Base-by-base conservation (phyloP, 2,888 invertebrate species). In the Escarpia spicata region DNA sequence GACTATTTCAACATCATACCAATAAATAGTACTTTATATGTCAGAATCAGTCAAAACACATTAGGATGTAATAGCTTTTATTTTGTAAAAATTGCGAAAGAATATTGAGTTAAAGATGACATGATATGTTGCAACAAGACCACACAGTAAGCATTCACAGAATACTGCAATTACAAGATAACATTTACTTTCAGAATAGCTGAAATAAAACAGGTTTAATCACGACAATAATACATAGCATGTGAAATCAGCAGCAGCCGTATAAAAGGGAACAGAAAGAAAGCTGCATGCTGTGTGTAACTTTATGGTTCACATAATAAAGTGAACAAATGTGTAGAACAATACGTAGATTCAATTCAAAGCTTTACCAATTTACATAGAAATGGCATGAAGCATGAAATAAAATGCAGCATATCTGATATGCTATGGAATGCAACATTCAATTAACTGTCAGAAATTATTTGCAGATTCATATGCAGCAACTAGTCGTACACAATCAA, bases 51-150 rank as follows among this genome's bases (percentile, higher is more conserved):
- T 19, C 19, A 75, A 75, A 3, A 75, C 75, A 26, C 19, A 26
- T 75, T 75, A n/a, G 19, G 75, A 26, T 75, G 75, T 75, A 75
- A 75, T 75, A 75, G 75, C 75, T 4, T 75, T 75, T 26, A 75
- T 75, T 75, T 26, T 75, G 26, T 75, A 75, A 75, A 75, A 75
- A 75, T 26, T 75, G 75, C 9, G 12, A 75, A 26, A 75, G 75
- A 75, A 26, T 75, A 75, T 26, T 75, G 75, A 75, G 6, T 26
- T 75, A 26, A 75, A 26, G 26, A 75, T n/a, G 19, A 26, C 75
- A 75, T 75, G 75, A 75, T 75, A 75, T 75, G 75, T n/a, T 75
- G 75, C 75, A 75, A 75, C 75, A 19, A 75, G 75, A 75, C n/a
- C 19, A 75, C 75, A 75, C 26, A n/a, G n/a, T 75, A 75, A 75